Base-by-base conservation (phyloP, 2,113 vertebrate genomes). In the Embiotoca jacksoni region DNA sequence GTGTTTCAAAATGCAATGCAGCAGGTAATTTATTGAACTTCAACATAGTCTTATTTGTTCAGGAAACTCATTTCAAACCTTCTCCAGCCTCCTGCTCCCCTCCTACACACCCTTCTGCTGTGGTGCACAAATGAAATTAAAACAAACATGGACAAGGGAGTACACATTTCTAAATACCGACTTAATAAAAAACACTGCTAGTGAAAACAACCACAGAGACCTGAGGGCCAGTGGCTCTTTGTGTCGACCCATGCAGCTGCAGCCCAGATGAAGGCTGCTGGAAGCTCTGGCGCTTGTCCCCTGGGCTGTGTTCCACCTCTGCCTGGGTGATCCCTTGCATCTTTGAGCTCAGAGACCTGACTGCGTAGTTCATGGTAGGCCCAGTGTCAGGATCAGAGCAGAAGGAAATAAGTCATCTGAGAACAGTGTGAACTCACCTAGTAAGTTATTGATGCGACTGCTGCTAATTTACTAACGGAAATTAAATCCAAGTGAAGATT, bases 161-260 rank as follows among this genome's bases (percentile, higher is more conserved):
- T 87, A 82, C 91, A 91, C 82, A 84, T 84, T 84, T 85, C 83
- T 82, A 89, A 93, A 90, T 78, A 87, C 87, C 86, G 81, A 92
- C 77, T 87, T 92, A 82, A 91, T 90, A 86, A 88, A 91, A 86
- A 81, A 73, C 13, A 7, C 53, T 64, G 11, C 65, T 33, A 71
- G 66, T 81, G 77, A 88, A 92, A 92, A 90, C 88, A 84, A 69
- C 58, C 30, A 60, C 70, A 58, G 65, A 55, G 91, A 66, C 82
- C 80, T 39, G 76, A 59, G 78, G 78, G 73, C 72, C 64, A 61
- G 72, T 11, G 74, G 59, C 61, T 64, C 44, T 71, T 63, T 81
- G 62, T 74, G 74, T 87, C 36, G 63, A 73, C 58, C 64, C 59
- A 15, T 75, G 71, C 92, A 92, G 89, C 93, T 92, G 91, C 67